Conservation (phyloP, 2,888 invertebrate species). For the Phasia obesa region DNA sequence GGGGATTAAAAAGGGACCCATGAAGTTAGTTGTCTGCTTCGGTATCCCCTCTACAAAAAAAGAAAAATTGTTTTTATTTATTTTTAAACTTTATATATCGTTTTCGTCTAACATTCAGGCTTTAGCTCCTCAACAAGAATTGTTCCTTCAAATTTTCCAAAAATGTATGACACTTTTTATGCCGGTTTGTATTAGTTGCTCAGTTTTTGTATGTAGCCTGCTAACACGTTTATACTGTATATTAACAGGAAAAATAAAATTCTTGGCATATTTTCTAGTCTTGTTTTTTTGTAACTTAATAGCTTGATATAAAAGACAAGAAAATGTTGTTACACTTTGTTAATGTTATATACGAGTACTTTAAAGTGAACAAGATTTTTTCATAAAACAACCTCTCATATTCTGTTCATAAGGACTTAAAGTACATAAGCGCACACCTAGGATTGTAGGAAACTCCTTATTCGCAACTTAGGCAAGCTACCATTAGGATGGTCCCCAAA, state of each 20-base stretch:
- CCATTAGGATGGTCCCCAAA: slow-evolving; percentile 1
- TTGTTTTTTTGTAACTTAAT: slow-evolving; percentile 23
- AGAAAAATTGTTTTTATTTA: too few relatives aligned
- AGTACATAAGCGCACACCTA: neutral
- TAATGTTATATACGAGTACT: slow-evolving; percentile 63
- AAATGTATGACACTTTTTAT: too few relatives aligned
- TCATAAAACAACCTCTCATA: slow-evolving; percentile 45
- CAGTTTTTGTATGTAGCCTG: neutral
- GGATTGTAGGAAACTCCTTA: neutral
- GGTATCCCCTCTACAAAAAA: too few relatives aligned
- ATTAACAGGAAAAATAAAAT: slow-evolving; percentile 33
- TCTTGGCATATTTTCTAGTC: slow-evolving; percentile 24
- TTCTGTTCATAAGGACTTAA: slow-evolving; percentile 32
- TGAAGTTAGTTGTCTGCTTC: too few relatives aligned
- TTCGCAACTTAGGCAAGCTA: neutral
- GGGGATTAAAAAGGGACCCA: too few relatives aligned
- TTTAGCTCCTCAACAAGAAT: too few relatives aligned
- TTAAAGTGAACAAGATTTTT: slow-evolving; percentile 59
- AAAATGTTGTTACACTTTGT: slow-evolving; percentile 47
- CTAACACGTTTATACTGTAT: slow-evolving; percentile 15
- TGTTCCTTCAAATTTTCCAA: too few relatives aligned
- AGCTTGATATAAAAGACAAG: neutral
- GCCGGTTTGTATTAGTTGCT: too few relatives aligned
- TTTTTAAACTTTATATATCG: too few relatives aligned
- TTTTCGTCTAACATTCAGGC: too few relatives aligned